phyloP scores from a whole-genome alignment of 2,113 vertebrate genomes.

The Tauraco erythrolophus region DNA sequence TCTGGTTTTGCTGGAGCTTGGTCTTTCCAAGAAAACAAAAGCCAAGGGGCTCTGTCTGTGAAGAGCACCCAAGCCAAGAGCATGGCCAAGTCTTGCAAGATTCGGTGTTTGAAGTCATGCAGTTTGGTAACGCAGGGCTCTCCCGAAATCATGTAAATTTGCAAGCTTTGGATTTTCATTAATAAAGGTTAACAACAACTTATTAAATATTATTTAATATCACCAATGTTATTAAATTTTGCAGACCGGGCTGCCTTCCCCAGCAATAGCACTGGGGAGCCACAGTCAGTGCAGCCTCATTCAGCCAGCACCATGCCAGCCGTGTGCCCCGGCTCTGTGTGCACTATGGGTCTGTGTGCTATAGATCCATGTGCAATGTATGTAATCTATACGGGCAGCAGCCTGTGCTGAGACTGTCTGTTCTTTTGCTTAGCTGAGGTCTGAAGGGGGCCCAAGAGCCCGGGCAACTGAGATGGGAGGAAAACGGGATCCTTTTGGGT shows the following conservation, averaged over 20 bases:
- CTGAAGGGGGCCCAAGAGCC: neutral
- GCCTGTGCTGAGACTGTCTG: neutral
- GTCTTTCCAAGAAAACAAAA: neutral
- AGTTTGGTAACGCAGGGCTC: neutral
- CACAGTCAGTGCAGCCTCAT: neutral
- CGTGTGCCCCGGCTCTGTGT: fast-evolving
- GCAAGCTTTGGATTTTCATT: neutral
- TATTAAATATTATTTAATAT: neutral
- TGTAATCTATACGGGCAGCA: neutral
- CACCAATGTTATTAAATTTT: neutral
- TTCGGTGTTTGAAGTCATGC: neutral
- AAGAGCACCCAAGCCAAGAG: neutral
- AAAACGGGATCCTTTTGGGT: neutral
- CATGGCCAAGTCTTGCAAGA: neutral
- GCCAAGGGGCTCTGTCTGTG: neutral
- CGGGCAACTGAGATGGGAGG: neutral
- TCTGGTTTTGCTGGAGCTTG: neutral
- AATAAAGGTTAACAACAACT: neutral
- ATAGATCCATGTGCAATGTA: fast-evolving
- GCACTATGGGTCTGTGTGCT: neutral
- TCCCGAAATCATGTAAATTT: neutral
- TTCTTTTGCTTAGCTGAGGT: neutral
- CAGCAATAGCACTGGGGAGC: neutral
- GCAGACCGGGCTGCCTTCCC: neutral
- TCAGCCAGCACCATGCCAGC: neutral